phyloP scores from a whole-genome alignment of 37 sponge, comb jelly and placozoan genomes.

The Chondrilla cf. caribensis region DNA sequence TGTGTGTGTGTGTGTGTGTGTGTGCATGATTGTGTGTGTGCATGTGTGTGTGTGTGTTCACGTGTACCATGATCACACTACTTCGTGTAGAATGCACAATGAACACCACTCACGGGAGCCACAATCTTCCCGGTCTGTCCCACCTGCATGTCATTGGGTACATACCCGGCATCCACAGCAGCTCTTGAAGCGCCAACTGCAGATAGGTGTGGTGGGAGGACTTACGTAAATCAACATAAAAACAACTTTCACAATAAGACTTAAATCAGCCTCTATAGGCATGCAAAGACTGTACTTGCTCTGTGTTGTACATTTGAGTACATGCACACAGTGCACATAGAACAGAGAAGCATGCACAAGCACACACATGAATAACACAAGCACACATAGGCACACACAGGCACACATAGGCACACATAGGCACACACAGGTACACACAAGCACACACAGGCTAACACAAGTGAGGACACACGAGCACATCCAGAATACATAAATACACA shows the following conservation, averaged over 20 bases:
- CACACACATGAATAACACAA: not conserved
- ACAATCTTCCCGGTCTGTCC: conserved; percentile 99
- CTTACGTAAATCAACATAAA: not conserved
- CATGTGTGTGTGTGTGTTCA: not conserved
- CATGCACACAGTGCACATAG: no score
- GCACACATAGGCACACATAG: not conserved
- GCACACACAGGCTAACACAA: conserved; percentile 82
- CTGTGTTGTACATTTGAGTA: no score
- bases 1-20: not conserved
- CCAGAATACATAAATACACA: no score
- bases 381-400: no score
- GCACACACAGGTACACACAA: no score
- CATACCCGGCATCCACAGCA: conserved; percentile 99
- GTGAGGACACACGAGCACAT: no score
- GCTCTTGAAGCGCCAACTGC: conserved; percentile 97
- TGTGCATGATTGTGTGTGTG: not conserved
- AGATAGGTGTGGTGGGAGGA: not conserved
- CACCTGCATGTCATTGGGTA: conserved; percentile 98
- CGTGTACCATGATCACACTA: not conserved
- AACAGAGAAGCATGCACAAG: not conserved
- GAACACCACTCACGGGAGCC: conserved; percentile 83
- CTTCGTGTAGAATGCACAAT: not conserved
- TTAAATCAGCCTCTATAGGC: no score
- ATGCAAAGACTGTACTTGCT: no score
- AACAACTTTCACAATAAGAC: not conserved